Percentiles rank a stretch among this genome's conserved stretches.
Conservation (phyloP, 2,113 vertebrate genomes). For the Hemiprocne comata region DNA sequence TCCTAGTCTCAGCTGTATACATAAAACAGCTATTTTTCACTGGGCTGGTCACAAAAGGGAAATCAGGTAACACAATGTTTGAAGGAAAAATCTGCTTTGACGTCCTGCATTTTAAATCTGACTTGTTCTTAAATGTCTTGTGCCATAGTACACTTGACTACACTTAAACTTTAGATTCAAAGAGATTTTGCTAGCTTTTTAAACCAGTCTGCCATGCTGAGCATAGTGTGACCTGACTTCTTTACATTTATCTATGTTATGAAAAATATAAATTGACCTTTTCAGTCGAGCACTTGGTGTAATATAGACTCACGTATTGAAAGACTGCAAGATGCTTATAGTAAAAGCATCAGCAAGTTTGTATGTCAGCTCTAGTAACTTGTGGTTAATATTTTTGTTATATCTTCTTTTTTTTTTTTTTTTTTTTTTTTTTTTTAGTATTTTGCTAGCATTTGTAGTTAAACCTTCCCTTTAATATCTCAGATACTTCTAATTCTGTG, state of each 20-base stretch:
- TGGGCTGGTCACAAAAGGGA: constrained; percentile 45
- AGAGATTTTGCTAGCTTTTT: background rate
- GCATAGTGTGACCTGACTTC: background rate
- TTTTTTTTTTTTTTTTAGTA: background rate
- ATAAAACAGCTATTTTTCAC: constrained; percentile 46
- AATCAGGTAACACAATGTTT: constrained; percentile 50
- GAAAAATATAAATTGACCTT: background rate
- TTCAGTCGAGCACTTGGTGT: background rate
- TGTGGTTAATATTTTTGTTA: background rate
- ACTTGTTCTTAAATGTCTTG: constrained; percentile 30
- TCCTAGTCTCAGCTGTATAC: constrained; percentile 46
- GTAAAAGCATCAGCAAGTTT: background rate
- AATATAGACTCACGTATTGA: background rate
- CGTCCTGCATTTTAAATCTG: constrained; percentile 59
- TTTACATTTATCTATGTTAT: background rate
- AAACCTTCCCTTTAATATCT: background rate
- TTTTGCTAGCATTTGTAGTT: background rate
- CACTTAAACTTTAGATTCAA: constrained; percentile 33
- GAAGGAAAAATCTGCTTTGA: constrained; percentile 57
- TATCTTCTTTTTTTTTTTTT: too few species aligned
- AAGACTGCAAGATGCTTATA: background rate
- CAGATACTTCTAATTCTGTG: background rate
- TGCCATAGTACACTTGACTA: background rate
- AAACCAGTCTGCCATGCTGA: background rate
- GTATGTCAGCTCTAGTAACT: background rate